Conservation (phyloP, 2,888 invertebrate genomes). For the Drosophila meridionalis region DNA sequence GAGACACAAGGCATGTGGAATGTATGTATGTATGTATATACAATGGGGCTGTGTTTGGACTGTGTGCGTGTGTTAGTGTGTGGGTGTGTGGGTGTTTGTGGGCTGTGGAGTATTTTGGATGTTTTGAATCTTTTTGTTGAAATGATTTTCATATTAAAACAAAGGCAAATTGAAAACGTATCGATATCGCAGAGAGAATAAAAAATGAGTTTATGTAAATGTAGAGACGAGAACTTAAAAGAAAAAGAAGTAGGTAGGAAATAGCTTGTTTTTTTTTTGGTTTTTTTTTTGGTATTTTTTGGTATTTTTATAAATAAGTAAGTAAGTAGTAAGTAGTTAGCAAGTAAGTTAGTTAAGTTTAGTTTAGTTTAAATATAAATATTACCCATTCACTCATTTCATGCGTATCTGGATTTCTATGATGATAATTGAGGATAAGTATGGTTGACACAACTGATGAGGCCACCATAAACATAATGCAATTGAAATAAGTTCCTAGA, state of each 20-base stretch:
- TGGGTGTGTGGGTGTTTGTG: background rate
- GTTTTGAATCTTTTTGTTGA: conserved; percentile 17
- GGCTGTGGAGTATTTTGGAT: conserved; percentile 5
- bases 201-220: conserved; percentile 5
- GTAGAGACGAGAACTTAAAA: conserved; percentile 34
- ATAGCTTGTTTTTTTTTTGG: background rate
- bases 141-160: conserved; percentile 36
- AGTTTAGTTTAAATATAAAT: conserved; percentile 79
- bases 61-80: background rate
- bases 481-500: conserved; percentile 98
- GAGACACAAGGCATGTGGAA: conserved; percentile 6
- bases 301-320: conserved; percentile 48
- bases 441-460: conserved; percentile 99
- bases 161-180: conserved; percentile 48
- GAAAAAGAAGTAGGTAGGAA: conserved; percentile 12
- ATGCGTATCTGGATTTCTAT: conserved; percentile 98
- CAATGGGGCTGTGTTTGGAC: conserved; percentile 11
- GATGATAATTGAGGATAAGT: conserved; percentile 98
- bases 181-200: conserved; percentile 39
- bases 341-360: conserved; percentile 70
- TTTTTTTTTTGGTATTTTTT: conserved; percentile 2
- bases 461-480: conserved; percentile 99
- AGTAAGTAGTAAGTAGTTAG: conserved; percentile 70
- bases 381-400: conserved; percentile 98
- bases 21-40: conserved; percentile 28